These are phyloP conservation scores for Onychomys torridus DNA, from an alignment of 2,797 vertebrate species.

Conservation along the genomic window DNA sequence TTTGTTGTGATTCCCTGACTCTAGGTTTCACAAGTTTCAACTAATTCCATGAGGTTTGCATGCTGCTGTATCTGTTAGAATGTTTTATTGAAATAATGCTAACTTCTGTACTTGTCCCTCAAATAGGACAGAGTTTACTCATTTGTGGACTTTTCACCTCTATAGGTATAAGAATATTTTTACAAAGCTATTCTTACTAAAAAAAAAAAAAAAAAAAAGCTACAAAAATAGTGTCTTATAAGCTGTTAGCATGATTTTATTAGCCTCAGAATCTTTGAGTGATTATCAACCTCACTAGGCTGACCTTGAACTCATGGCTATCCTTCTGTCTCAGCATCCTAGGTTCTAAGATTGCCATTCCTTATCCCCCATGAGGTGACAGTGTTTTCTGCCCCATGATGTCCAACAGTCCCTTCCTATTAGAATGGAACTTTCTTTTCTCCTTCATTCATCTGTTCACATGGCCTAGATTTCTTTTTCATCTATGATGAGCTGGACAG, in stretches of 20 bases:
- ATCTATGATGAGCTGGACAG: neutral
- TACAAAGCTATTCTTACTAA: neutral
- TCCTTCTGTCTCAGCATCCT: neutral
- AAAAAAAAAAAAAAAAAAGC: too few relatives aligned
- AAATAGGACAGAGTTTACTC: neutral
- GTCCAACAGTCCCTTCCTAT: neutral
- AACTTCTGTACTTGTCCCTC: neutral
- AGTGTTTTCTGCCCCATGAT: neutral
- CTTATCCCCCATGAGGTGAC: neutral
- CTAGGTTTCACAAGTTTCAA: neutral
- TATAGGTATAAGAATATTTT: neutral
- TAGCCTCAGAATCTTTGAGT: neutral
- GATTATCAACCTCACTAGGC: neutral
- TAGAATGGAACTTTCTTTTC: neutral
- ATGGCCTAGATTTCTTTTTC: neutral
- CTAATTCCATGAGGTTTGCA: neutral
- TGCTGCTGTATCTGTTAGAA: neutral
- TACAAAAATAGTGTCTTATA: neutral
- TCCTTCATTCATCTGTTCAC: conserved; percentile 7
- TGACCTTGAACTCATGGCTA: neutral
- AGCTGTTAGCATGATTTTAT: neutral
- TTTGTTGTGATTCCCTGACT: neutral
- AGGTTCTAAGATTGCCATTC: neutral
- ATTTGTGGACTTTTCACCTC: neutral
- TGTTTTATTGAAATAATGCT: neutral